A percentile compares a stretch with the other conserved stretches of the same genome.
Evolutionary conservation across 1,140 invertebrate genomes (phyloP).

Genomic region (Drosophila truncata): DNA sequence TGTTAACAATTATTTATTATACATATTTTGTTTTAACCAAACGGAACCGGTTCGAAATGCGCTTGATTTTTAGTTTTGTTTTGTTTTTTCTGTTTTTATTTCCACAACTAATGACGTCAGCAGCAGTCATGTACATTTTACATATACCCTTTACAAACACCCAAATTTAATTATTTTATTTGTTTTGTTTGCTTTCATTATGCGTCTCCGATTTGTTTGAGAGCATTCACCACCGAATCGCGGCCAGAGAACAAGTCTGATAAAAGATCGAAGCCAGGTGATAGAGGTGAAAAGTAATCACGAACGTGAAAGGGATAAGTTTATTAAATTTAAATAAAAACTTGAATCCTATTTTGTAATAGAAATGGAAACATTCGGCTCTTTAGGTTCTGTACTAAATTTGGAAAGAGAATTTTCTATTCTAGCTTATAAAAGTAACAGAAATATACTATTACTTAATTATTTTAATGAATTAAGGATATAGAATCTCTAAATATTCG

Average conservation of each 20-base stretch:
- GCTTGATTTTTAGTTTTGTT: slow-evolving; percentile 28
- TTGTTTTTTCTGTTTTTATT: slow-evolving; percentile 12
- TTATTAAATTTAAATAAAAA: background rate
- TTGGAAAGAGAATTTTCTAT: too few relatives aligned
- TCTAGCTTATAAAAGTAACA: too few relatives aligned
- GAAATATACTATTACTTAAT: too few relatives aligned
- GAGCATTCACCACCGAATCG: slow-evolving; percentile 42
- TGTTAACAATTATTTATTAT: slow-evolving; percentile 39
- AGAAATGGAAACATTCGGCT: too few relatives aligned
- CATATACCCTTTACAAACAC: slow-evolving; percentile 23
- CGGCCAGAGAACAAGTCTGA: slow-evolving; percentile 17
- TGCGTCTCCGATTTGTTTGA: slow-evolving; percentile 41
- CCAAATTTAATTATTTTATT: slow-evolving; percentile 31
- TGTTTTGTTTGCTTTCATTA: slow-evolving; percentile 49
- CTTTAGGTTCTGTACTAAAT: too few relatives aligned
- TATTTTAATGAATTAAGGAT: background rate
- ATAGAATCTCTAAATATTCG: background rate
- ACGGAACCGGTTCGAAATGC: slow-evolving; percentile 58
- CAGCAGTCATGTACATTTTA: background rate
- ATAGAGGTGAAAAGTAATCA: slow-evolving; percentile 11
- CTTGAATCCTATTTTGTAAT: background rate
- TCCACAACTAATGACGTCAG: slow-evolving; percentile 28
- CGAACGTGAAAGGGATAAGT: background rate
- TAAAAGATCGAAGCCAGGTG: slow-evolving; percentile 19
- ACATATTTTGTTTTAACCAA: slow-evolving; percentile 39